Conservation (phyloP, 2,113 vertebrate species). For the Anarrhichthys ocellatus region DNA sequence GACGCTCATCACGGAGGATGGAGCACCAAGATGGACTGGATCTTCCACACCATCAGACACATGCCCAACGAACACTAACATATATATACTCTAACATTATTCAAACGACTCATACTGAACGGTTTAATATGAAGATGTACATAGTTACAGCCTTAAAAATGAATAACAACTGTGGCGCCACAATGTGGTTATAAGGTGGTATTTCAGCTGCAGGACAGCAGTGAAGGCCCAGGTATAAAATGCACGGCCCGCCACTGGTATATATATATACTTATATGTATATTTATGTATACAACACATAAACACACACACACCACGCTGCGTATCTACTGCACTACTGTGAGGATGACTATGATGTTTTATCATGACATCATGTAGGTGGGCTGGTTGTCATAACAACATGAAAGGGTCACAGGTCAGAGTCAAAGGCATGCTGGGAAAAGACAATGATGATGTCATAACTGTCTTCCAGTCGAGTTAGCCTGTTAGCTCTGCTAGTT, state of each 20-base stretch:
- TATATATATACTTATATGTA: background rate
- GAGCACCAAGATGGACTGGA: slow-evolving; percentile 89
- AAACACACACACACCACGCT: background rate
- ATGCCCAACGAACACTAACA: slow-evolving; percentile 81
- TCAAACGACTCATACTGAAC: no score
- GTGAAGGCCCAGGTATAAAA: no score
- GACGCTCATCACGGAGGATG: slow-evolving; percentile 86
- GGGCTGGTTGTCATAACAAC: slow-evolving; percentile 48
- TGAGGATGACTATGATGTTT: slow-evolving; percentile 8
- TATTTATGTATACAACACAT: background rate
- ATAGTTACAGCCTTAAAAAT: no score
- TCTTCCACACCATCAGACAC: slow-evolving; percentile 86
- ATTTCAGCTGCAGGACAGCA: no score
- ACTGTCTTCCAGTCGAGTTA: slow-evolving; percentile 55
- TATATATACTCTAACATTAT: no score
- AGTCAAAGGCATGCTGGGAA: slow-evolving; percentile 51
- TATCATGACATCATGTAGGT: background rate
- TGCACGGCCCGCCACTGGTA: no score
- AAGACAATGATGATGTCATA: slow-evolving; percentile 4
- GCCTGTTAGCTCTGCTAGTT: slow-evolving; percentile 47
- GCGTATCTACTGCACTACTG: slow-evolving; percentile 31
- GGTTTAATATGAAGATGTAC: no score
- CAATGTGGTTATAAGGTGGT: no score
- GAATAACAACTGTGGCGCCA: no score
- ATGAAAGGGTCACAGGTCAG: slow-evolving; percentile 60